Evolutionary conservation across 2,797 vertebrate species (phyloP), one percentile per base, ranked within the genome.

Genomic region (Parambassis ranga): DNA sequence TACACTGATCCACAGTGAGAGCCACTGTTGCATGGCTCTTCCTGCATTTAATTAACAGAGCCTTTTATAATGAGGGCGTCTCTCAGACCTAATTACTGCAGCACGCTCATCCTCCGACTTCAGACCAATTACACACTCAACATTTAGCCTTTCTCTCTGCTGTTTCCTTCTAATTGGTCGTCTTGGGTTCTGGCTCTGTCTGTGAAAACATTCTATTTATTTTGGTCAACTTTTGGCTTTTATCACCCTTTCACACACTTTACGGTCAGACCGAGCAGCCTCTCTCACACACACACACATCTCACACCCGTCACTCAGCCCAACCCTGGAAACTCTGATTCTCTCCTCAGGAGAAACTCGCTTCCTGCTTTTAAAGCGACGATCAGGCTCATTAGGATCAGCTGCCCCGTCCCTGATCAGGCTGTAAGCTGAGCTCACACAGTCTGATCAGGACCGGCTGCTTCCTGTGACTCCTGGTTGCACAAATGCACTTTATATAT

Each of bases 61-160:
- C 39, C 58, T 68, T 48, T 66, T 73, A 66, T 83, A 86, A 86
- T 49, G 69, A 86, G 69, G 46, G 64, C 4, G 46, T 81, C 66
- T 73, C 62, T 76, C 37, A 71, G 47, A 78, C 76, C 71, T 82
- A 77, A 86, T 87, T 83, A 81, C 59, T 74, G 24, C 51, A 27
- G 13, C 63, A 46, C 59, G 52, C 74, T 80, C 60, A 62, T 59
- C 57, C 53, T 60, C 58, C 41, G 52, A 43, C 79, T 76, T 84
- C 71, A 75, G 53, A 65, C 86, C 83, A 85, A 89, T 87, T 87
- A 85, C 52, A 50, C 72, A 67, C 71, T 79, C 55, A 70, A 57
- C 70, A 77, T 76, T 84, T 76, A 72, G 49, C 41, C 43, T 19
- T 15, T 32, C 62, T 38, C 28, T 77, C 70, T 23, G 13, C 63